Base-by-base conservation (phyloP, 2,888 invertebrate species). In the Notocelia uddmanniana region DNA sequence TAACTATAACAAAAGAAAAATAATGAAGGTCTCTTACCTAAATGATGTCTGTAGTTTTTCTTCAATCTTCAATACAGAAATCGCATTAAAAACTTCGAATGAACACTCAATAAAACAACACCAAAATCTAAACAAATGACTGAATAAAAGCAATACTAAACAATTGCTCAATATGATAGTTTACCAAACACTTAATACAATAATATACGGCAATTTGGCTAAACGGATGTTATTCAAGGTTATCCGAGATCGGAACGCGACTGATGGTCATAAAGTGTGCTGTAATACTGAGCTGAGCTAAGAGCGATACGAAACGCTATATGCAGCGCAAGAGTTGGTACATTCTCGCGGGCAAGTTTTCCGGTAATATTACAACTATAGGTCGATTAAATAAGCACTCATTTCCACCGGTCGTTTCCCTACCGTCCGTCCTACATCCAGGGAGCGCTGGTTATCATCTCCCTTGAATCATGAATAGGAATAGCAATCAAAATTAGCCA, bases 151-250 rank as follows among this genome's bases (percentile, higher is more conserved):
- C 21, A 21, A 8, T 52, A 21, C 11, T 13, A 41, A 41, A 41
- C 52, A 26, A 55, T 26, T 26, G 26, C 15, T 5, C n/a, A 6
- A 31, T 31, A 31, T 26, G 21, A 2, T 15, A n/a, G 41, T 26
- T 31, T n/a, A 62, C 50, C 9, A 52, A 63, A 63, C 63, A 63
- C 50, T 50, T 11, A 5, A 1, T 18, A 18, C 18, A 26, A 45
- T 55, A 55, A 26, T 31, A 3, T 15, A 13, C 21, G 19, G 1
- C 50, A 15, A 52, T 52, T 52, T 52, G 13, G 52, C 26, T n/a
- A 55, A 55, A 19, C 63, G 63, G 63, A 63, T 63, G 50, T 52
- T n/a, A 8, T 0, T 19, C 50, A 63, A 63, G 63, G 63, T 34
- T 21, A 18, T 45, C 15, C 50, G 63, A 31, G 23, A 18, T n/a